Conservation (phyloP, 2,888 invertebrate species). For the Drosophila histrio region DNA sequence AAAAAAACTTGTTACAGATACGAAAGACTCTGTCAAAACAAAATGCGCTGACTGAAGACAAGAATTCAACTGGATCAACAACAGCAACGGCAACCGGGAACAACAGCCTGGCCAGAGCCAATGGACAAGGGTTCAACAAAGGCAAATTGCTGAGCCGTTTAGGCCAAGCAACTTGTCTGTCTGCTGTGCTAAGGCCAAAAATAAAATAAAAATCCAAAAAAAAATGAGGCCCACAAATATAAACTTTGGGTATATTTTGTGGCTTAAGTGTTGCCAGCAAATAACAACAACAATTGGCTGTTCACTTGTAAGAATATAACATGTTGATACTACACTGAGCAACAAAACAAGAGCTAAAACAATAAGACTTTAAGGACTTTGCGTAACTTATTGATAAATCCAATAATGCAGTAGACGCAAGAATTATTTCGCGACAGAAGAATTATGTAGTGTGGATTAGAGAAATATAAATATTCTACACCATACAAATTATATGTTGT, state of each 20-base stretch:
- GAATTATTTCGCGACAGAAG: not conserved
- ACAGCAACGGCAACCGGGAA: conserved; percentile 16
- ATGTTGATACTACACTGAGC: conserved; percentile 23
- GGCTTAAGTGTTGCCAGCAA: conserved; percentile 65
- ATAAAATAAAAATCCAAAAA: conserved; percentile 36
- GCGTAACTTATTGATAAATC: not conserved
- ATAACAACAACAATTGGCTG: conserved; percentile 42
- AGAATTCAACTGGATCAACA: conserved; percentile 19
- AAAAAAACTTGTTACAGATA: conserved; percentile 20
- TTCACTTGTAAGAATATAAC: conserved; percentile 25
- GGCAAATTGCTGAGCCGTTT: conserved; percentile 58
- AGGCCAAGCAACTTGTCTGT: conserved; percentile 40
- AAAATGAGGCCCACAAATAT: conserved; percentile 53
- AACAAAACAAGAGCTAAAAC: conserved; percentile 5
- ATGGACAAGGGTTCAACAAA: conserved; percentile 55
- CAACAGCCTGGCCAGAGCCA: conserved; percentile 17
- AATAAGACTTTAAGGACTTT: not conserved
- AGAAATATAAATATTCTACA: not conserved
- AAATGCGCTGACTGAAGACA: conserved; percentile 31
- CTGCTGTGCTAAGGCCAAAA: conserved; percentile 26
- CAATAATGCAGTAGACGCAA: too few relatives aligned
- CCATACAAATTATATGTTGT: not conserved
- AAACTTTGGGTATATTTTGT: conserved; percentile 71
- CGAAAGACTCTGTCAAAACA: conserved; percentile 36
- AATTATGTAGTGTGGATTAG: not conserved